phyloP scores from a whole-genome alignment of 2,888 invertebrate species.

The Isoperla grammatica region DNA sequence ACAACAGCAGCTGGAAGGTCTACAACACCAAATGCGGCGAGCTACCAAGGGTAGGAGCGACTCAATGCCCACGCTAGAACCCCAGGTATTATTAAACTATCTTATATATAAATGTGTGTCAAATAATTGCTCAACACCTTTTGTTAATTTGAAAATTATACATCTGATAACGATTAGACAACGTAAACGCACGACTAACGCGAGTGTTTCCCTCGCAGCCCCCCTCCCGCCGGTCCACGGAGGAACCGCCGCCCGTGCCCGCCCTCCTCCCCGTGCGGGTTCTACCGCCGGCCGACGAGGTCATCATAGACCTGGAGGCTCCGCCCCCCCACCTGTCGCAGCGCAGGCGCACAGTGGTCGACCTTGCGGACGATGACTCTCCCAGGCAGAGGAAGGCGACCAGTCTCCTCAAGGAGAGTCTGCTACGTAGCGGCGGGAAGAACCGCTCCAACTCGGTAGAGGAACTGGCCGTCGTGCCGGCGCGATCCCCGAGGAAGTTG shows the following conservation, averaged over 20 bases:
- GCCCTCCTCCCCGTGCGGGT: not conserved
- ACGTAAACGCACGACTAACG: no score
- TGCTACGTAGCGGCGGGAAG: slow-evolving; percentile 16
- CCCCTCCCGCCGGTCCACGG: no score
- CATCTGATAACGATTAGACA: no score
- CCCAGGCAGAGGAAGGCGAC: not conserved
- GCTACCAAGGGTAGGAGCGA: slow-evolving; percentile 6
- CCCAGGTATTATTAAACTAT: slow-evolving; percentile 18
- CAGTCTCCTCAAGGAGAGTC: slow-evolving; percentile 24
- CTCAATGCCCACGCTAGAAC: slow-evolving; percentile 25
- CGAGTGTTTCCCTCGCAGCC: no score
- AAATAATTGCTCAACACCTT: no score
- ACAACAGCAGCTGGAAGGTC: slow-evolving; percentile 7
- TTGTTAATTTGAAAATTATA: no score
- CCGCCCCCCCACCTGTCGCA: not conserved
- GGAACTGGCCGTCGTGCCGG: not conserved
- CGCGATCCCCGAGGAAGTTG: not conserved
- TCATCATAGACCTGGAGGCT: not conserved
- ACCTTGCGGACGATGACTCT: no score
- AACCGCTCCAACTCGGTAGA: not conserved
- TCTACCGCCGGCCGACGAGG: not conserved
- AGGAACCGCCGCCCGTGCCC: no score
- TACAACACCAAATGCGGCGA: slow-evolving; percentile 11
- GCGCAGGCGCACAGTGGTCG: not conserved
- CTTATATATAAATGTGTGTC: not conserved